phyloP scores from a whole-genome alignment of 2,888 invertebrate genomes.

The Heliconius ismenius region DNA sequence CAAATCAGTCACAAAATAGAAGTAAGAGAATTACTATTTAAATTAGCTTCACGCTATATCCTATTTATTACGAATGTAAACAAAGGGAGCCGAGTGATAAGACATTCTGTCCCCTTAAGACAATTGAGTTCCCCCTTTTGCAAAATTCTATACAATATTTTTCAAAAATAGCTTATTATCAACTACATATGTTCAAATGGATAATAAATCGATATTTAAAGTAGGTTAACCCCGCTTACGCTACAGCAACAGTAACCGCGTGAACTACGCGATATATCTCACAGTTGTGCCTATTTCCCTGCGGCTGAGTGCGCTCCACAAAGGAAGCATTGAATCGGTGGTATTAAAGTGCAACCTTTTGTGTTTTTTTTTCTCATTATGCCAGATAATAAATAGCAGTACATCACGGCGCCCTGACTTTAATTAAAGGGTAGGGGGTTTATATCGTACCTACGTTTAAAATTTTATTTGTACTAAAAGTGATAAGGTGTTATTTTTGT shows the following conservation, averaged over 20 bases:
- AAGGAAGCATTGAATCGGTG: constrained; percentile 39
- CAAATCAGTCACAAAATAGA: too few relatives aligned
- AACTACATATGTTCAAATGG: neutral
- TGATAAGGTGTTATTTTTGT: neutral
- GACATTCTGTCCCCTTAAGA: too few relatives aligned
- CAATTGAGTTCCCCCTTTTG: too few relatives aligned
- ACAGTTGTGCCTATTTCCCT: constrained; percentile 26
- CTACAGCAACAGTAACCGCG: constrained; percentile 4
- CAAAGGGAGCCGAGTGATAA: too few relatives aligned
- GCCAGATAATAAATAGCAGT: constrained; percentile 29
- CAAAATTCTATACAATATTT: neutral
- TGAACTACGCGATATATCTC: constrained; percentile 2
- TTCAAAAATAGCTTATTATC: neutral
- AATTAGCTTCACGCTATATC: too few relatives aligned
- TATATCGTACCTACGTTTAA: constrained; percentile 7
- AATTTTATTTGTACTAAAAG: neutral
- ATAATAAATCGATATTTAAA: neutral
- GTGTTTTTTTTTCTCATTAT: constrained; percentile 41
- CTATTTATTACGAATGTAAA: too few relatives aligned
- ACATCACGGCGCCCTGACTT: constrained; percentile 11
- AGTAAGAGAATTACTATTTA: too few relatives aligned
- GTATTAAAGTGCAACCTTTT: constrained; percentile 39
- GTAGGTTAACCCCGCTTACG: constrained; percentile 1
- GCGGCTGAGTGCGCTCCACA: constrained; percentile 35
- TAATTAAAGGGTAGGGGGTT: constrained; percentile 1